These are phyloP conservation scores for Porites lobata DNA, from an alignment of 92 coral and sea anemone genomes.

Conservation along the genomic window DNA sequence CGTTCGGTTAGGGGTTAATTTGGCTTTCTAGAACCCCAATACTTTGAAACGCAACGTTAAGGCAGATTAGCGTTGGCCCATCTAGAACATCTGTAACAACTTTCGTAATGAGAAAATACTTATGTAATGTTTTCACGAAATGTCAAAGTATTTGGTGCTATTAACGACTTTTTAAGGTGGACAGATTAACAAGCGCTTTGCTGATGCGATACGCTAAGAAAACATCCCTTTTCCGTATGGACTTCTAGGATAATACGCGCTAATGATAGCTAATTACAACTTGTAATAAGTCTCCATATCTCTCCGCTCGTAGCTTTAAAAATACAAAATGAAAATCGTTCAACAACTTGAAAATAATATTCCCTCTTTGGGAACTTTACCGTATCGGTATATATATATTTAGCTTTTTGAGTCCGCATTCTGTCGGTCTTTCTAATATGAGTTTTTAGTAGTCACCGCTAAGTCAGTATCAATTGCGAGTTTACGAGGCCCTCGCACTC, in stretches of 20 bases:
- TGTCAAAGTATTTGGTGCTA: slow-evolving; percentile 74
- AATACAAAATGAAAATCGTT: slow-evolving; percentile 6
- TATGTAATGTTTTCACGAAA: slow-evolving; percentile 84
- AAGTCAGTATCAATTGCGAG: background rate
- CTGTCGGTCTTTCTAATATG: slow-evolving; percentile 5
- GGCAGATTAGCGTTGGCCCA: slow-evolving; percentile 24
- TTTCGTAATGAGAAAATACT: slow-evolving; percentile 75
- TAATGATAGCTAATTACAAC: slow-evolving; percentile 38
- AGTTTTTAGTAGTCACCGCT: background rate
- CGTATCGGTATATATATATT: background rate
- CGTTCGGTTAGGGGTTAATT: background rate
- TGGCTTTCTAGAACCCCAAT: slow-evolving; percentile 41
- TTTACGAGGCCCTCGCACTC: background rate
- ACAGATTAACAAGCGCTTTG: slow-evolving; percentile 29
- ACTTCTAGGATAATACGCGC: slow-evolving; percentile 48
- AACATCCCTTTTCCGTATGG: slow-evolving; percentile 39
- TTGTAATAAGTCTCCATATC: slow-evolving; percentile 18
- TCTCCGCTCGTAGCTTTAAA: background rate
- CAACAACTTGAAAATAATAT: background rate
- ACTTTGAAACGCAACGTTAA: slow-evolving; percentile 44
- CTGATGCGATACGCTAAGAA: slow-evolving; percentile 27
- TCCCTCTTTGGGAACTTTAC: slow-evolving; percentile 2
- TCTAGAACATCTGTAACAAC: slow-evolving; percentile 73
- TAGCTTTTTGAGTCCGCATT: slow-evolving; percentile 12
- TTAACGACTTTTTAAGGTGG: slow-evolving; percentile 67